Base-by-base conservation (phyloP, 2,888 invertebrate species). In the Tiliacea aurago region DNA sequence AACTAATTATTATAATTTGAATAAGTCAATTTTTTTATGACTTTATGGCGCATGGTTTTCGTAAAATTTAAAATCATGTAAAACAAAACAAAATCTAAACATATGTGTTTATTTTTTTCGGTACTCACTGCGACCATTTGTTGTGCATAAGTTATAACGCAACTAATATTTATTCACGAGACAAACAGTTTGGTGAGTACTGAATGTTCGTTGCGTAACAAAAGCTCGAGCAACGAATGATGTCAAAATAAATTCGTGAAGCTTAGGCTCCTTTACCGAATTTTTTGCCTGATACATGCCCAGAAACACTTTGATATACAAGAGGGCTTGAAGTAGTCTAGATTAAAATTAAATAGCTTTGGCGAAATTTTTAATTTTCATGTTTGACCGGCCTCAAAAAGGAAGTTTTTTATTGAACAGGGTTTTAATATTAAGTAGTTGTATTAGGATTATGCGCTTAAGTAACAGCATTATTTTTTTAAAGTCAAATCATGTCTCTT, bases 261-360 rank as follows among this genome's bases (percentile, higher is more conserved):
- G 20, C 10, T 15, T 33, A 33, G 18, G 64, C 33, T 51, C 4
- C 10, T 64, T 11, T 41, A 61, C 4, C 6, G 2, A 41, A 3
- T 10, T 10, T 3, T 75, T 75, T 56, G 62, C 28, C 51, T 45
- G 23, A 49, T 47, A 47, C 59, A n/a, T 65, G 28, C 61, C 75
- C 45, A 37, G 13, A 56, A 77, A 55, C n/a, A 51, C 76, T 78
- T 78, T 59, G 11, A 13, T 45, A 23, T 20, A 37, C 63, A 67
- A 74, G 63, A 5, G 59, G 63, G 59, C 23, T 33, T n/a, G 9
- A 37, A 45, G n/a, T 59, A 65, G 37, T 41, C 4, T 68, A 37
- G 33, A 64, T 74, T 61, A 10, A 18, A 33, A n/a, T 33, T 45
- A 23, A 61, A 61, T 45, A 47, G 78, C 69, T 63, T 80, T 55